Percentiles rank a stretch among this genome's conserved stretches.
Evolutionary conservation across 2,888 invertebrate genomes (phyloP).

Genomic region (Lasioglossum malachurum): DNA sequence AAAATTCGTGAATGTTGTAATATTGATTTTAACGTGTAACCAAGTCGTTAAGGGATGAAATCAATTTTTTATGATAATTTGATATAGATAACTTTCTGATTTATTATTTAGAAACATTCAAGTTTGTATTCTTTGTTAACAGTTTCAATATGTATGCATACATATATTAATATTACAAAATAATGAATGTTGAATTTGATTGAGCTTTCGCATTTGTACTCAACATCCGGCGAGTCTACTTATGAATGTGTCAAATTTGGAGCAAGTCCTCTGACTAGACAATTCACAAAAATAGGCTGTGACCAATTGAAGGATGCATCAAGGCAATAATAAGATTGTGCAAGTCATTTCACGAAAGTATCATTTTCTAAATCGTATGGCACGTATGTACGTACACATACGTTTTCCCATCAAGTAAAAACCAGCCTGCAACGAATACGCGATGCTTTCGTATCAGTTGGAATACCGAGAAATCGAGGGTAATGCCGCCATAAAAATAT

Average conservation of each 20-base stretch:
- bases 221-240: not conserved
- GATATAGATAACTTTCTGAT: too few species aligned
- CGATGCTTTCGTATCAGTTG: not conserved
- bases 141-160: too few species aligned
- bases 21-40: too few species aligned
- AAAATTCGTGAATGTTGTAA: too few species aligned
- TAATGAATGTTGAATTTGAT: too few species aligned
- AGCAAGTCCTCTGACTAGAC: not conserved
- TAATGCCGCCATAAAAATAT: not conserved
- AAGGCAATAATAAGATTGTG: not conserved
- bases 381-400: not conserved
- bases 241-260: not conserved
- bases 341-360: not conserved
- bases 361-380: not conserved
- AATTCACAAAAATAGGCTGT: not conserved
- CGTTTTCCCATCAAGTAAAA: not conserved
- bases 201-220: too few species aligned
- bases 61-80: too few species aligned
- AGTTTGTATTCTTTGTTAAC: too few species aligned
- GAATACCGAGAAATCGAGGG: not conserved
- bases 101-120: too few species aligned
- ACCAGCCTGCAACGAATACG: not conserved
- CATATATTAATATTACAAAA: too few species aligned
- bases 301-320: not conserved
- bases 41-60: too few species aligned